Evolutionary conservation across 2,888 invertebrate species (phyloP), one percentile per base, ranked within the genome.

Genomic region (Megastigmus dorsalis): DNA sequence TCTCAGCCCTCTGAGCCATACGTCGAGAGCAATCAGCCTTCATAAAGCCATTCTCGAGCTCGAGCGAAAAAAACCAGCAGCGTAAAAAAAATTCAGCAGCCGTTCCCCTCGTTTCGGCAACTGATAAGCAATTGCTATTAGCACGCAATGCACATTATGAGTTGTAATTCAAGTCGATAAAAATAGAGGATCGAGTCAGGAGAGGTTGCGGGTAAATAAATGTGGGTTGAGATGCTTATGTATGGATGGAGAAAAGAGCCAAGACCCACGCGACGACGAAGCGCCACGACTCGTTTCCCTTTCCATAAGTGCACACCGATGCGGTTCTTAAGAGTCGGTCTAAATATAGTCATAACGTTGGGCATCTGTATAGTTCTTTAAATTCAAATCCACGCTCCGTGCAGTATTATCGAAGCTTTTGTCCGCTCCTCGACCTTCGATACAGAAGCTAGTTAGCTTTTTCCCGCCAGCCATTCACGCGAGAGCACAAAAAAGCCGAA

Each of bases 101-200:
- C n/a, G n/a, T n/a, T n/a, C n/a, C 1, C 63, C 55, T 55, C 48
- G 26, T 57, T 59, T 45, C 36, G 30, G 41, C 54, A 13, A 15
- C 30, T 36, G 63, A 63, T 65, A 71, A 63, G 57, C 38, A 57
- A 71, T 55, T 43, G 65, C 50, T n/a, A 66, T 59, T 66, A 33
- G 52, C 72, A 72, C 65, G 72, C 65, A 18, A 59, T 7, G 59
- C 26, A 30, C 9, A 41, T 60, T 52, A 60, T 69, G 26, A 62
- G 30, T n/a, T 26, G 41, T 72, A 59, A 72, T 66, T 72, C 43
- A 52, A 72, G 52, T 28, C 30, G 59, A 72, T 52, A 57, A 66
- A 72, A 71, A 59, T n/a, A n/a, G n/a, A 52, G 54, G 30, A 59
- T 38, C 20, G 52, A 9, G 18, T 2, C 26, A 30, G 54, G 3